These are phyloP conservation scores for Bacillus rossius DNA, from an alignment of 1,140 invertebrate genomes.

Conservation along the genomic window DNA sequence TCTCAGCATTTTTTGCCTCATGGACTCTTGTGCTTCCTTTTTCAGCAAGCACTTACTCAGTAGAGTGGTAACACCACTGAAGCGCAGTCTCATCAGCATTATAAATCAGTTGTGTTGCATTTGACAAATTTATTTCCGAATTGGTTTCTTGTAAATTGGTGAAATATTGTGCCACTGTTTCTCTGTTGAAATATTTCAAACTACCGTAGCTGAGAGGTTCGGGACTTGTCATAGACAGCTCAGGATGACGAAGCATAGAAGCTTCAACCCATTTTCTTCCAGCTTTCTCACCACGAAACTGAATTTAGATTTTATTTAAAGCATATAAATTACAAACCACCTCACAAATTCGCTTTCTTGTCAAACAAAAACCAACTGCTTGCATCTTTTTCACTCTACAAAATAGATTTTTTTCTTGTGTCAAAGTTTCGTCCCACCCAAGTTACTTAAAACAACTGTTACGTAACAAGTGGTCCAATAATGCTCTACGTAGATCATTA, in stretches of 20 bases:
- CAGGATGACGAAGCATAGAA: neutral
- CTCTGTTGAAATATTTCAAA: neutral
- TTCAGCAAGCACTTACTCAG: conserved; percentile 3
- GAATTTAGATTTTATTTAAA: neutral
- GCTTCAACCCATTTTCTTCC: neutral
- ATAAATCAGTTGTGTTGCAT: conserved; percentile 3
- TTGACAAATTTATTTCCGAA: neutral
- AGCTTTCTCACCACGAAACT: neutral
- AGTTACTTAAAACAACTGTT: neutral
- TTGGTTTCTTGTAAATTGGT: neutral
- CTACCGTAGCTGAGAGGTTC: neutral
- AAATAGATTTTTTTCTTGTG: neutral
- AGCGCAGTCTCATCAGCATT: conserved; percentile 14
- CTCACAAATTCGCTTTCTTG: neutral
- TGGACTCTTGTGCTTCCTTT: conserved; percentile 10
- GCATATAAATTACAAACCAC: neutral
- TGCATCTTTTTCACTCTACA: neutral
- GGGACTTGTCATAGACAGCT: neutral
- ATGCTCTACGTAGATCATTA: neutral
- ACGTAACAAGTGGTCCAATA: neutral
- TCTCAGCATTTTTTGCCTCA: conserved; percentile 6
- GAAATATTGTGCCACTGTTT: neutral
- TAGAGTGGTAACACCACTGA: neutral
- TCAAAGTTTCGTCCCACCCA: neutral
- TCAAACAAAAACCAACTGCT: neutral